These are phyloP conservation scores for Henricia sp. DNA, from an alignment of 53 echinoderm and acorn worm species.

Conservation along the genomic window DNA sequence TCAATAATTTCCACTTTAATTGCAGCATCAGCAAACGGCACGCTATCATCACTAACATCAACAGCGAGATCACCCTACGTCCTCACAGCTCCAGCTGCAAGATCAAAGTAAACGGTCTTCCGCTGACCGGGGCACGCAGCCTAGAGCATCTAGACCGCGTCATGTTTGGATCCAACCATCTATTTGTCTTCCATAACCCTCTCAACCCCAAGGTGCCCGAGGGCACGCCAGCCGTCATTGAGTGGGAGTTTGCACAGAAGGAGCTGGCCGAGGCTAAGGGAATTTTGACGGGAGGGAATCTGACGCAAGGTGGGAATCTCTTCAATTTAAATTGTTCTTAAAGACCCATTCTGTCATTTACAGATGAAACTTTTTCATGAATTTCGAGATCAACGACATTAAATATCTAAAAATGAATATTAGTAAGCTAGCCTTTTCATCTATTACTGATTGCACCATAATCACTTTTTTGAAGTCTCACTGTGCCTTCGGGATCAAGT, in stretches of 20 bases:
- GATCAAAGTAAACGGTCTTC: slow-evolving; percentile 96
- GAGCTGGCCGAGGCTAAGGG: slow-evolving; percentile 98
- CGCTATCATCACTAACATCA: slow-evolving; percentile 82
- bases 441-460: no score
- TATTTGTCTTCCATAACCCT: slow-evolving; percentile 96
- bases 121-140: slow-evolving; percentile 78
- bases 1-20: no score
- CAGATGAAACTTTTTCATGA: no score
- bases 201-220: slow-evolving; percentile 75
- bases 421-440: no score
- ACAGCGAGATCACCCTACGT: slow-evolving; percentile 79
- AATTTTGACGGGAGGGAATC: slow-evolving; percentile 78
- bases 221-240: slow-evolving; percentile 76
- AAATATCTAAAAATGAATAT: no score
- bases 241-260: slow-evolving; percentile 99
- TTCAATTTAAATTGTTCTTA: no score
- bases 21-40: slow-evolving; percentile 98
- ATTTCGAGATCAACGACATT: no score
- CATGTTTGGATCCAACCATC: slow-evolving; percentile 96
- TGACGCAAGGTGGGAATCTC: slow-evolving; percentile 79
- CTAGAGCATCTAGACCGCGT: slow-evolving; percentile 91
- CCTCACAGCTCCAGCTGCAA: slow-evolving; percentile 89
- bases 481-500: no score
- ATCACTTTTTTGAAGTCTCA: no score
- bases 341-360: no score